These are phyloP conservation scores for Philotrypesis tridentata DNA, from an alignment of 1,140 invertebrate species.

Conservation along the genomic window DNA sequence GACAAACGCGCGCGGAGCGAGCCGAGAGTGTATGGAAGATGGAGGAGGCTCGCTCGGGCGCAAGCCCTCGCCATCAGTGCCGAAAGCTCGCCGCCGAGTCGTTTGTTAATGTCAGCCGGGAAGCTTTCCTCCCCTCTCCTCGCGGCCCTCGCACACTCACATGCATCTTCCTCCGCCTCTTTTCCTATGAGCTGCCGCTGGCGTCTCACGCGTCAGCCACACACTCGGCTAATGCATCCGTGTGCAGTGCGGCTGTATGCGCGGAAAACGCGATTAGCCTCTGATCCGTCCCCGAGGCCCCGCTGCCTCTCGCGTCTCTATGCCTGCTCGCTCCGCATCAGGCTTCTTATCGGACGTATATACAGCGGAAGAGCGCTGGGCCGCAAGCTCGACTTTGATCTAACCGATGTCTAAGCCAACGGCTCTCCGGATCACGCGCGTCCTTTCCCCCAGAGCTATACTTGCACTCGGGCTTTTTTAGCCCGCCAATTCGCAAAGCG, in stretches of 20 bases:
- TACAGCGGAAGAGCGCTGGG: neutral
- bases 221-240: neutral
- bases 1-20: neutral
- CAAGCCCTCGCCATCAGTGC: conserved; percentile 30
- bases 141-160: conserved; percentile 42
- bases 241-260: neutral
- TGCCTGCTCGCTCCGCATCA: neutral
- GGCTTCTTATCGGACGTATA: conserved; percentile 20
- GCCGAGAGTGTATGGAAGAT: neutral
- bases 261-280: conserved; percentile 11
- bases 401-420: conserved; percentile 25
- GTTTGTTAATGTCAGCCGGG: conserved; percentile 65
- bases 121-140: conserved; percentile 40
- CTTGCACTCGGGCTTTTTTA: conserved; percentile 2
- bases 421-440: neutral
- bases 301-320: no score
- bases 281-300: neutral
- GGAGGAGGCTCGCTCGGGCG: neutral
- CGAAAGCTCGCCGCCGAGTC: conserved; percentile 59
- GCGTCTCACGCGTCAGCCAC: neutral
- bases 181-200: neutral
- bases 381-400: conserved; percentile 14
- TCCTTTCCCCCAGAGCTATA: no score
- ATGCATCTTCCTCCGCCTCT: conserved; percentile 16
- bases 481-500: neutral